Evolutionary conservation across 2,888 invertebrate species (phyloP).

Genomic region (Cenopis cana): DNA sequence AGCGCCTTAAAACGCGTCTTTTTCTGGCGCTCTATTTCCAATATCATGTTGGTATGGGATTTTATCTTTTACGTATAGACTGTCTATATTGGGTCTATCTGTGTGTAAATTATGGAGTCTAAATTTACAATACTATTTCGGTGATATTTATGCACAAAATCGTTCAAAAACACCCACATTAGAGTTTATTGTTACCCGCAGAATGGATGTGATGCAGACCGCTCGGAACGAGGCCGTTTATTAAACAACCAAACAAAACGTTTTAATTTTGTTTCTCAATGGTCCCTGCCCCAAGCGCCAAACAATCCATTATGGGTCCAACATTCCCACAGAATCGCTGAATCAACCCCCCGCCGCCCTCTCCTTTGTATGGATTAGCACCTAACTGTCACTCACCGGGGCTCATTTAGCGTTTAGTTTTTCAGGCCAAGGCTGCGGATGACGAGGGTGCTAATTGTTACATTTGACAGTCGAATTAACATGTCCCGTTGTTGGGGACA

Average conservation of each 20-base stretch:
- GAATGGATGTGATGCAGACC: background rate
- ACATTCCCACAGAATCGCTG: background rate
- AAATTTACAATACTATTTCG: background rate
- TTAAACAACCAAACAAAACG: background rate
- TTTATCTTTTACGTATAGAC: background rate
- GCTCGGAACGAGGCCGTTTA: background rate
- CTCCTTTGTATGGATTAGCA: slow-evolving; percentile 3
- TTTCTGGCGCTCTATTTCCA: background rate
- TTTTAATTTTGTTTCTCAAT: background rate
- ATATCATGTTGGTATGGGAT: background rate
- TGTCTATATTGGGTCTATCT: too few relatives aligned
- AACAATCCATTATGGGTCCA: background rate
- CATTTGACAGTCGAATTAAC: slow-evolving; percentile 51
- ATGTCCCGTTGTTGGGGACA: slow-evolving; percentile 36
- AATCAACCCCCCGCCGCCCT: background rate
- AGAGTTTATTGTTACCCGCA: background rate
- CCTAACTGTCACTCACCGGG: slow-evolving; percentile 27
- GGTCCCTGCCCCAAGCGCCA: background rate
- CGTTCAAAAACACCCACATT: background rate
- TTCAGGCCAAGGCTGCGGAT: slow-evolving; percentile 40
- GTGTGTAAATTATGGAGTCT: background rate
- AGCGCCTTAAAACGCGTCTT: too few relatives aligned
- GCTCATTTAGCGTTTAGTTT: slow-evolving; percentile 26
- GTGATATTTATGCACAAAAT: background rate
- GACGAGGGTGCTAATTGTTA: slow-evolving; percentile 54